phyloP scores from a whole-genome alignment of 2,797 vertebrate species.

The Phoebastria nigripes region DNA sequence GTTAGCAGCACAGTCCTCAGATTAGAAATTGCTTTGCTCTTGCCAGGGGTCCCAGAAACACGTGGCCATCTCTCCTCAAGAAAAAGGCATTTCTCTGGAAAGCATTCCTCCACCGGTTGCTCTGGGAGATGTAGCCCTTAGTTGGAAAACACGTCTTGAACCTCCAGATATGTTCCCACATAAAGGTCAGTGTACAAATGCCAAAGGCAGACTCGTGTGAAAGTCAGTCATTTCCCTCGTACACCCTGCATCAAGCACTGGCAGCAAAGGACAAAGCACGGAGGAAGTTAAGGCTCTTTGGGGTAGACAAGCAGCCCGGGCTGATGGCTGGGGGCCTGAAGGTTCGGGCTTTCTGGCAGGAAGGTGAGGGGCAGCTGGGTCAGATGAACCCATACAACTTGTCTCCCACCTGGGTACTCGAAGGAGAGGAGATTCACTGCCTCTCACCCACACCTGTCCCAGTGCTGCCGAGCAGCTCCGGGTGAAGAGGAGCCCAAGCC shows the following conservation, averaged over 20 bases:
- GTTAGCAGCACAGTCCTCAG: background rate
- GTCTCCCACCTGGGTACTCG: fast-evolving
- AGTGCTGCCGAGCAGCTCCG: background rate
- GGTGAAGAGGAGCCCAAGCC: background rate
- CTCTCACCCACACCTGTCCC: background rate
- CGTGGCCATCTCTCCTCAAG: background rate
- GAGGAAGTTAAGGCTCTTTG: background rate
- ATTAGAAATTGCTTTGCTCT: background rate
- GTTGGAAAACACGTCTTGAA: background rate
- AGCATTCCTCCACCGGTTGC: background rate
- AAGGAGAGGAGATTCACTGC: background rate
- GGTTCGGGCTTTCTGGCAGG: background rate
- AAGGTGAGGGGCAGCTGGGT: background rate
- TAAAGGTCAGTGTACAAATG: background rate
- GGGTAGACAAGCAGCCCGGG: background rate
- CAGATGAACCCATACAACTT: background rate
- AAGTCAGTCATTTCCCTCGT: background rate
- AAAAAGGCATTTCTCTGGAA: background rate
- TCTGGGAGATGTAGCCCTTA: background rate
- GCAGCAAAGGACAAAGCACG: background rate
- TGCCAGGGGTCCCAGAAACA: background rate
- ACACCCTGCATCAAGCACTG: background rate
- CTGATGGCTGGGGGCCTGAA: background rate
- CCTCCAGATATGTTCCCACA: background rate
- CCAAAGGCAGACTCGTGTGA: background rate